Conservation (phyloP, 2,888 invertebrate genomes). For the Pyrocoelia pectoralis region DNA sequence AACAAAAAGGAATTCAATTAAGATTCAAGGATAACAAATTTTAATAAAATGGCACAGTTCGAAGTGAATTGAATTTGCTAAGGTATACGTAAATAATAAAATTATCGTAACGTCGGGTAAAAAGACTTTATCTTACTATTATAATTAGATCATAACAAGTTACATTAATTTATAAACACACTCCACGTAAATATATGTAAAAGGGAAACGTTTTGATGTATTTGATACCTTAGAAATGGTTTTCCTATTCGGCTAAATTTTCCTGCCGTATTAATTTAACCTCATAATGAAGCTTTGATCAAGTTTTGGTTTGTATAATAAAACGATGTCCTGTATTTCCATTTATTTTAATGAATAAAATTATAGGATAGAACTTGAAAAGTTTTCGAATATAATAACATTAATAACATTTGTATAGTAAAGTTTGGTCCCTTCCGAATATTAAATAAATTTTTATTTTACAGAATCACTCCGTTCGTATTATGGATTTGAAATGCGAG, state of each 20-base stretch:
- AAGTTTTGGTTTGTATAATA: constrained; percentile 8
- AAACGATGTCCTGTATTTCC: constrained; percentile 9
- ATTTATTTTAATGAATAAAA: constrained; percentile 6
- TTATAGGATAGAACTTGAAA: background rate
- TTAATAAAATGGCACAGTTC: background rate
- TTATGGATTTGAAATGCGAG: no score
- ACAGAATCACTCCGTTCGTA: no score
- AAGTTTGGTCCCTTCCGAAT: no score
- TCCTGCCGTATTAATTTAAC: constrained; percentile 23
- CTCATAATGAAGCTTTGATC: constrained; percentile 16
- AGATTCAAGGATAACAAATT: constrained; percentile 2
- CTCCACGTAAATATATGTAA: constrained; percentile 14
- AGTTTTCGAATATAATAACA: constrained; percentile 1
- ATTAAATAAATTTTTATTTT: no score
- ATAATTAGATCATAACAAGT: constrained; percentile 20
- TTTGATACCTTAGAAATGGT: constrained; percentile 13
- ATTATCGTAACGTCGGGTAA: background rate
- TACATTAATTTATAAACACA: constrained; percentile 16
- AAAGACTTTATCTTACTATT: constrained; percentile 12
- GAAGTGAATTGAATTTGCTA: background rate
- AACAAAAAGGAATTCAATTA: constrained; percentile 8
- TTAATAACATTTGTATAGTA: background rate
- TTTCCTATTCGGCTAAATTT: constrained; percentile 8
- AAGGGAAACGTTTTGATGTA: constrained; percentile 15
- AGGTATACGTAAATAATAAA: background rate